Conservation (phyloP, 2,797 vertebrate species). For the Sitta carolinensis region DNA sequence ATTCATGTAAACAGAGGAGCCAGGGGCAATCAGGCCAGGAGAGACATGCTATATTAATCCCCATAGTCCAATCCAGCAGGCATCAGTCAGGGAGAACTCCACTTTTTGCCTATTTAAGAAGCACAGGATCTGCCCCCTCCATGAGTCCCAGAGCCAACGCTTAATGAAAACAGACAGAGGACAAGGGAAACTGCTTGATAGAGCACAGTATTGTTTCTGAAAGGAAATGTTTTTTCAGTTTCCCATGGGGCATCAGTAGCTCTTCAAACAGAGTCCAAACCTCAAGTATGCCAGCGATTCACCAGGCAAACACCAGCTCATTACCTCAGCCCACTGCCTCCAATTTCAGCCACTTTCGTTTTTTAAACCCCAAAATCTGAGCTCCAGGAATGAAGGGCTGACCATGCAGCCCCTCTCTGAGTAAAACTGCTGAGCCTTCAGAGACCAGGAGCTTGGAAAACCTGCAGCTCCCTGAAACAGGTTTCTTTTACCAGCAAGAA, state of each 20-base stretch:
- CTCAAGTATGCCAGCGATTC: conserved; percentile 58
- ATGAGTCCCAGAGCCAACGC: not conserved
- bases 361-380: not conserved
- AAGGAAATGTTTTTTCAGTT: conserved; percentile 57
- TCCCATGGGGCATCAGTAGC: conserved; percentile 59
- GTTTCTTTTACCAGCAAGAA: not conserved
- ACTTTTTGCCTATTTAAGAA: not conserved
- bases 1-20: not conserved
- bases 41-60: not conserved
- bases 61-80: not conserved
- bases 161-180: conserved; percentile 48
- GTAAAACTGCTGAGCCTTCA: not conserved
- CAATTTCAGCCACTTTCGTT: not conserved
- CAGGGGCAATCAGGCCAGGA: not conserved
- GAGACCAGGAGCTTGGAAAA: not conserved
- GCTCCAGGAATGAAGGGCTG: not conserved
- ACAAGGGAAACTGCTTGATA: conserved; percentile 44
- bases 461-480: not conserved
- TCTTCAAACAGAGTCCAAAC: conserved; percentile 64
- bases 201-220: conserved; percentile 45
- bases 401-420: not conserved
- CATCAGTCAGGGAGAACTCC: not conserved
- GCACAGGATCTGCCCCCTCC: not conserved
- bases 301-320: conserved; percentile 23
- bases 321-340: conserved; percentile 44